These are phyloP conservation scores for Pygoscelis adeliae DNA, from an alignment of 2,113 vertebrate genomes.

Conservation along the genomic window DNA sequence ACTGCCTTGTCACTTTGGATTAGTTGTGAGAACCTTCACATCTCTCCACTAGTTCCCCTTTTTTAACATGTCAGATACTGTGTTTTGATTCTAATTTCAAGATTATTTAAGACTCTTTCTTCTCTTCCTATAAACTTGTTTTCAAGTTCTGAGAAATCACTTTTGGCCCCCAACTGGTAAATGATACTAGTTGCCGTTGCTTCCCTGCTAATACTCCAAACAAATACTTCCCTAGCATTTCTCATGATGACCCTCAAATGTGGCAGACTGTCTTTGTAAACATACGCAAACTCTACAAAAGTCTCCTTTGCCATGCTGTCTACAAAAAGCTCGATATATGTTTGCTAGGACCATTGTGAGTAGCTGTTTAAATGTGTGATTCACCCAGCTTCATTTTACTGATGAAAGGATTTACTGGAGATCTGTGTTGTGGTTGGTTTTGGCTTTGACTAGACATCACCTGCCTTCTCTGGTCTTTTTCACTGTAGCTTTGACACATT, in stretches of 20 bases:
- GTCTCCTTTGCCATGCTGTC: not conserved
- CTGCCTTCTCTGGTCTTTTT: not conserved
- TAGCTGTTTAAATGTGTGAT: not conserved
- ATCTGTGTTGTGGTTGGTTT: not conserved
- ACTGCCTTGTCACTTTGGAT: not conserved
- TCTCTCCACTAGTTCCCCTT: accelerated
- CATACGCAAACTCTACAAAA: not conserved
- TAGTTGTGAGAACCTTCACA: not conserved
- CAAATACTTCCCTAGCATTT: not conserved
- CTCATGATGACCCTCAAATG: not conserved
- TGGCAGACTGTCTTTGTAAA: not conserved
- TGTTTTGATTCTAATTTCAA: not conserved
- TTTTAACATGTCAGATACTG: not conserved
- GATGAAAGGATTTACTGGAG: not conserved
- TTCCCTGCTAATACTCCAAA: not conserved
- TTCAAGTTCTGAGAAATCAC: not conserved
- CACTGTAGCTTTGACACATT: not conserved
- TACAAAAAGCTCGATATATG: accelerated
- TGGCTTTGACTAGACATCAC: not conserved
- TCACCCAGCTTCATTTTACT: not conserved
- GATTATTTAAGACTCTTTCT: not conserved
- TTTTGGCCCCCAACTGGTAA: not conserved
- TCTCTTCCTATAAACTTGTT: not conserved
- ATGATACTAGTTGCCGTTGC: not conserved
- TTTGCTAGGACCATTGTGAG: not conserved